Conservation (phyloP, 2,888 invertebrate species). For the Thecophora atra region DNA sequence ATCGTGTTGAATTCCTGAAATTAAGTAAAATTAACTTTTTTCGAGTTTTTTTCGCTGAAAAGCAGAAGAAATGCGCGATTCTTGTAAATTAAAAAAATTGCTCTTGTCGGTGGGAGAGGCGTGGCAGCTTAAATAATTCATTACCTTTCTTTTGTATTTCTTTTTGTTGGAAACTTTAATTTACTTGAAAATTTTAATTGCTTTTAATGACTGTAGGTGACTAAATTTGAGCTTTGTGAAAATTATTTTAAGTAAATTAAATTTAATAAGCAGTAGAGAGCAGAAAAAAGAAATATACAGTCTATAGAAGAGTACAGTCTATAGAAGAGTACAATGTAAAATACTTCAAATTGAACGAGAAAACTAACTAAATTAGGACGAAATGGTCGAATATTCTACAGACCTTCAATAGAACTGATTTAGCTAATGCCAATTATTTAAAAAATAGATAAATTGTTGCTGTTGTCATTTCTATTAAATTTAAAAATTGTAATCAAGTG, state of each 20-base stretch:
- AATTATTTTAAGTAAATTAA: not conserved
- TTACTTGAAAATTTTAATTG: constrained; percentile 29
- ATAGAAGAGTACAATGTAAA: no score
- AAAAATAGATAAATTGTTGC: no score
- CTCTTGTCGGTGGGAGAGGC: not conserved
- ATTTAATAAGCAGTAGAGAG: no score
- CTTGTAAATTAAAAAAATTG: constrained; percentile 8
- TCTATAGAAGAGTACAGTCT: no score
- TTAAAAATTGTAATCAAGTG: no score
- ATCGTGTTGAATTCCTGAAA: constrained; percentile 1
- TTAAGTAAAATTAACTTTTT: constrained; percentile 16
- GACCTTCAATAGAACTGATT: no score
- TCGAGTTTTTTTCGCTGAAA: not conserved
- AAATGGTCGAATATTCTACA: no score
- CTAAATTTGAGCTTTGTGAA: constrained; percentile 9
- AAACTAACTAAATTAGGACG: no score
- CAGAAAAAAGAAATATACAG: no score
- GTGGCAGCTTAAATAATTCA: not conserved
- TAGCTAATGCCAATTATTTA: no score
- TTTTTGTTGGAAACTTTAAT: constrained; percentile 4
- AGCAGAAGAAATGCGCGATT: not conserved
- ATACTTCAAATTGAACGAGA: no score
- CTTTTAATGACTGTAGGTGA: constrained; percentile 10
- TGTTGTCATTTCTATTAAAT: no score
- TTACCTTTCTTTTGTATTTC: not conserved